Evolutionary conservation across 2,888 invertebrate genomes (phyloP), one percentile per base, ranked within the genome.

Genomic region (Tetanocera ferruginea): DNA sequence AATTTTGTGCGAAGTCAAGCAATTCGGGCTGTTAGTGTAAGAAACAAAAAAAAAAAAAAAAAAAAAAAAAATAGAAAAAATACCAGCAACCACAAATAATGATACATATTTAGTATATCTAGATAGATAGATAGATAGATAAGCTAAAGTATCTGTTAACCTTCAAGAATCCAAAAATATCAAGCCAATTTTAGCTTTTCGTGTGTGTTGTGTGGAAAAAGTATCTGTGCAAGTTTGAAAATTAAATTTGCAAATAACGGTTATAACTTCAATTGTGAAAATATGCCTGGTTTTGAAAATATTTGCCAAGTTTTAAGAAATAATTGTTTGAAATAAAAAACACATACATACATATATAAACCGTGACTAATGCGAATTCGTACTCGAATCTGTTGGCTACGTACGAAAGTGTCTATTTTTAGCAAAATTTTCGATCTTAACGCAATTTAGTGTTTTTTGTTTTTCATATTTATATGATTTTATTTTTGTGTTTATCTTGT

Each of bases 391-490:
- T 43, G 57, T 81, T 78, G 78, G 77, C 77, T 80, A 79, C 75
- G 78, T 79, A 78, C 73, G 72, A 80, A 74, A 60, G 76, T 67
- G 72, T 76, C 73, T 82, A 80, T 82, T 82, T 80, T 82, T 81
- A 79, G 80, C 51, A 17, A 80, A 74, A 78, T 76, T 67, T 25
- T 34, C 34, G 6, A 49, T 37, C 49, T 66, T 64, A 34, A 43
- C 72, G 62, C 70, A 60, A 60, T 55, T 64, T 31, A 70, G 17
- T 51, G 72, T 80, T 79, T 80, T 79, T 81, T 57, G 78, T 79
- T 77, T 81, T 81, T 70, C 69, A 37, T 23, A 62, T 57, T 60
- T 31, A 5, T 17, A 25, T 51, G 34, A 34, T 72, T 34, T 52
- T n/a, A 76, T 52, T 72, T 51, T 34, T 71, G 60, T 34, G 52